These are phyloP conservation scores for Gallinago nigripennis DNA, from an alignment of 2,797 vertebrate species.

Conservation along the genomic window DNA sequence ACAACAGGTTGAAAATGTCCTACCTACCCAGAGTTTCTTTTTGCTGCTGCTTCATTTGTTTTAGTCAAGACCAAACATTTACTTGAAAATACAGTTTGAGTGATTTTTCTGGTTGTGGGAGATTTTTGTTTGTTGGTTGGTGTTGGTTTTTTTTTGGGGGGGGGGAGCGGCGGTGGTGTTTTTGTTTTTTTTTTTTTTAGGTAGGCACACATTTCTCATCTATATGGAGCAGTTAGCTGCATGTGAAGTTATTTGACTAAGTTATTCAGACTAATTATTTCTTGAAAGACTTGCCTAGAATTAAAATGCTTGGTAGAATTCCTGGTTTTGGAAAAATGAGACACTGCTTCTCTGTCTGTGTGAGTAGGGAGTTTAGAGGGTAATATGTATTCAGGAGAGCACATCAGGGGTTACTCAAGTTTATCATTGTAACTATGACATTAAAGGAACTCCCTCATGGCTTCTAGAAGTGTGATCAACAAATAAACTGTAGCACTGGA, in stretches of 20 bases:
- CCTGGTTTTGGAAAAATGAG: neutral
- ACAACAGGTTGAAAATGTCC: neutral
- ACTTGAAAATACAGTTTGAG: neutral
- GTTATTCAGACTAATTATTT: neutral
- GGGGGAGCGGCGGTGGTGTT: too few relatives aligned
- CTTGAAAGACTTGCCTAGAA: slow-evolving; percentile 2
- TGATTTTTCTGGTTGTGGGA: neutral
- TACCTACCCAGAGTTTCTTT: neutral
- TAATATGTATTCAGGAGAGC: neutral
- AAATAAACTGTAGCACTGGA: neutral
- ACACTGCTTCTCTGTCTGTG: neutral
- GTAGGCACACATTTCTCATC: neutral
- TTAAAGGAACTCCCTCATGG: neutral
- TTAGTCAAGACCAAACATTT: neutral
- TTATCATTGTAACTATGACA: neutral
- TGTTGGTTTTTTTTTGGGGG: too few relatives aligned
- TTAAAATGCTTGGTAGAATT: neutral
- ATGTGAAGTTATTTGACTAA: neutral
- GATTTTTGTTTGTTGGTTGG: too few relatives aligned
- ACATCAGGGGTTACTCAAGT: neutral
- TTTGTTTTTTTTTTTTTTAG: neutral
- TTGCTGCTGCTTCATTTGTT: neutral
- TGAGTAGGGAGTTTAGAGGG: neutral
- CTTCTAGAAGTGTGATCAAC: slow-evolving; percentile 9
- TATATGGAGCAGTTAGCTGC: neutral